Evolutionary conservation across 2,797 vertebrate species (phyloP).

Genomic region (Coreius guichenoti): DNA sequence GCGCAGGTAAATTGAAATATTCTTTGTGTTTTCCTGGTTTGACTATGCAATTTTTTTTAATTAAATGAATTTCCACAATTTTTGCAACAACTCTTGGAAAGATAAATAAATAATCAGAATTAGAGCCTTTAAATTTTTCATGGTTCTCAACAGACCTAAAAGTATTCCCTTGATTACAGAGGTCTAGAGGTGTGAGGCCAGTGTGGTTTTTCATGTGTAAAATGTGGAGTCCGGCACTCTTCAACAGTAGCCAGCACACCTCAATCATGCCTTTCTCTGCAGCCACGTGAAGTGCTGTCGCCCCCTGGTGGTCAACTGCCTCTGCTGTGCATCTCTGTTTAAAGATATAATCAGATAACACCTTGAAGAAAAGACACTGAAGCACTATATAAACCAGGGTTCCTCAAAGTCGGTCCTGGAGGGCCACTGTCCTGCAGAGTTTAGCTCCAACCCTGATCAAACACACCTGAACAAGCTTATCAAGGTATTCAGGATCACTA

Average conservation of each 20-base stretch:
- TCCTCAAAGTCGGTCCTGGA: too few relatives aligned
- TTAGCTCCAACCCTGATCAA: too few relatives aligned
- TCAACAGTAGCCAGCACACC: conserved; percentile 82
- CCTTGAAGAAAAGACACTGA: not conserved
- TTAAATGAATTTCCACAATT: not conserved
- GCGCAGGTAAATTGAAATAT: not conserved
- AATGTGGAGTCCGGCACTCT: conserved; percentile 73
- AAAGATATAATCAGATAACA: not conserved
- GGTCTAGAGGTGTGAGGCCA: conserved; percentile 79
- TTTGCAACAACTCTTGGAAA: not conserved
- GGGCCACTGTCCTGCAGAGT: too few relatives aligned
- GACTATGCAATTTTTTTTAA: not conserved
- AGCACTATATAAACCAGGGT: not conserved
- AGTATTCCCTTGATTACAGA: conserved; percentile 78
- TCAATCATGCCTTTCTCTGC: conserved; percentile 79
- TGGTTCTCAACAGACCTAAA: conserved; percentile 73
- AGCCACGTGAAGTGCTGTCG: conserved; percentile 80
- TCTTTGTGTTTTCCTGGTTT: not conserved
- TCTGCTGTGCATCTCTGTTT: conserved; percentile 76
- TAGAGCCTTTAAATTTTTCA: not conserved
- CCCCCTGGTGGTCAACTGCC: conserved; percentile 79
- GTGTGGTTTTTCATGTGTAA: conserved; percentile 77
- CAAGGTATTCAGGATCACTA: too few relatives aligned
- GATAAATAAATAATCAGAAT: not conserved
- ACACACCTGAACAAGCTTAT: too few relatives aligned